Evolutionary conservation across 1,140 invertebrate species (phyloP).

Genomic region (Drosophila setifemur): DNA sequence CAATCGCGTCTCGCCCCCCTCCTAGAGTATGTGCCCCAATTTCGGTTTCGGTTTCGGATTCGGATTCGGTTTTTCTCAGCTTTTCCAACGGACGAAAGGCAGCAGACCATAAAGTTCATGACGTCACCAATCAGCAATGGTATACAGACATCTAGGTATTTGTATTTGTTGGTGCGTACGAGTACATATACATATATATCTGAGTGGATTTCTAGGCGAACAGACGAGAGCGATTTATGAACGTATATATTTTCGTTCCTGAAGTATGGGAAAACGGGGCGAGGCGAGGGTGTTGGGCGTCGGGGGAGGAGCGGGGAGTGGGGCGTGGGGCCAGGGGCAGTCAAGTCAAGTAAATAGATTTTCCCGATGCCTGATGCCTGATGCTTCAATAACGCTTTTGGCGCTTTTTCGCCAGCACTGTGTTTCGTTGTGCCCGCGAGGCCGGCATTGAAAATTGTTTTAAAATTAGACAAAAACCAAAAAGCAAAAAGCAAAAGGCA

Average conservation of each 20-base stretch:
- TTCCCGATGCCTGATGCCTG: conserved; percentile 25
- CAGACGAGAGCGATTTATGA: conserved; percentile 1
- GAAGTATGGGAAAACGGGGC: too few relatives aligned
- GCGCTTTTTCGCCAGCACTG: conserved; percentile 31
- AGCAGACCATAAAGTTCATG: conserved; percentile 60
- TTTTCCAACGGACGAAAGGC: conserved; percentile 56
- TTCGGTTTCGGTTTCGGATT: not conserved
- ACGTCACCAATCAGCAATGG: conserved; percentile 35
- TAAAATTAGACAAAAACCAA: conserved; percentile 69
- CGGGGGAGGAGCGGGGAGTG: not conserved
- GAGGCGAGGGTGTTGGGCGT: too few relatives aligned
- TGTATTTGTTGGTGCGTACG: too few relatives aligned
- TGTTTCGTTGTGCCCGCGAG: conserved; percentile 59
- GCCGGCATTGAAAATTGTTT: conserved; percentile 74
- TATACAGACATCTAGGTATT: too few relatives aligned
- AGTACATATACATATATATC: conserved; percentile 4
- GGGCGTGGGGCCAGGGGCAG: not conserved
- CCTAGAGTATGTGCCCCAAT: conserved; percentile 15
- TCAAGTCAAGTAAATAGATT: conserved; percentile 59
- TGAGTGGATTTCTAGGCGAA: conserved; percentile 3
- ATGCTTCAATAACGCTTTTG: conserved; percentile 45
- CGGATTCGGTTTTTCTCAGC: conserved; percentile 15
- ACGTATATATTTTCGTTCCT: too few relatives aligned
- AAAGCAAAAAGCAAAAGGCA: conserved; percentile 52
- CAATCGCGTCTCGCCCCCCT: not conserved